A percentile compares a stretch with the other conserved stretches of the same genome.
Conservation (phyloP, 2,888 invertebrate species). For the Acanthosepion pharaonis region DNA sequence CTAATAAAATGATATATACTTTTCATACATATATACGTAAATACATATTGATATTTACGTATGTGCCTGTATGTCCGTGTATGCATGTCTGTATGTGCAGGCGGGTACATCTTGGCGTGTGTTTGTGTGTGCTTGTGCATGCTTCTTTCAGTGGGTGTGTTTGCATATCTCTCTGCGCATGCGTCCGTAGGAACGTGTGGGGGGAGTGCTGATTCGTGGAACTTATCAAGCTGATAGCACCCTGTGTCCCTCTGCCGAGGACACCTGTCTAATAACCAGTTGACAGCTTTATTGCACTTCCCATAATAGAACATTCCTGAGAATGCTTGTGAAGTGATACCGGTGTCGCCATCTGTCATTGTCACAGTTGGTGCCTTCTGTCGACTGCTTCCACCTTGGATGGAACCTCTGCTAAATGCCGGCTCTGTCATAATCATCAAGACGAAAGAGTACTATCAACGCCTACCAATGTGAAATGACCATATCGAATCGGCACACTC, state of each 20-base stretch:
- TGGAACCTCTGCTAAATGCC: neutral
- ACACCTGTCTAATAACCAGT: constrained; percentile 1
- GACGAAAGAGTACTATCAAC: neutral
- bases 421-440: neutral
- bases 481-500: neutral
- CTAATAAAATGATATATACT: no score
- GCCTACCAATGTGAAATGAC: neutral
- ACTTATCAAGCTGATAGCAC: constrained; percentile 1
- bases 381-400: neutral
- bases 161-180: neutral
- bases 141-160: neutral
- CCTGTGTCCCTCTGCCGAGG: neutral
- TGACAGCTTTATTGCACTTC: constrained; percentile 33
- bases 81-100: neutral
- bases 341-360: neutral
- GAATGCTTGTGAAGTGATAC: constrained; percentile 20
- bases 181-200: neutral
- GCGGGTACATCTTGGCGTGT: neutral
- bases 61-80: neutral
- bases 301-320: neutral
- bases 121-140: neutral
- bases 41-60: no score
- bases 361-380: neutral
- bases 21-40: no score
- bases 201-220: neutral